Evolutionary conservation across 2,888 invertebrate genomes (phyloP), one percentile per base, ranked within the genome.

Genomic region (Oligia latruncula): DNA sequence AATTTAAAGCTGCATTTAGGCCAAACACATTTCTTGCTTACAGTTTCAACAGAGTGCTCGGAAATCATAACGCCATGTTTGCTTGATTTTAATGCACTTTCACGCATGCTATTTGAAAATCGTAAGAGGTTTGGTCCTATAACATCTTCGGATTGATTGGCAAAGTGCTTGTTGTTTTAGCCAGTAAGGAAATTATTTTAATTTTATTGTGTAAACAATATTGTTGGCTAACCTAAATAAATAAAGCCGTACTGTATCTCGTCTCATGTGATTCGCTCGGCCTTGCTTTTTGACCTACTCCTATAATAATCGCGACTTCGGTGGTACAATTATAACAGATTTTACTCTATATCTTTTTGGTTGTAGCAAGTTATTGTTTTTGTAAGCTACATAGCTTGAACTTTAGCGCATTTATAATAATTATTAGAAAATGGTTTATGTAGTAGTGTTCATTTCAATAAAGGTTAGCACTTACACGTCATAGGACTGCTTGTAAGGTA

Each of bases 181-280:
- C n/a, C 1, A n/a, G 58, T 60, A 60, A n/a, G 58, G 4, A n/a
- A 60, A 11, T 58, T 58, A 11, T n/a, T 58, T 58, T 55, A 55
- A n/a, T 11, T 58, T n/a, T n/a, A 60, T 60, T 1, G 58, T 58
- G 23, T 58, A 58, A 58, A 58, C 23, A 58, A 58, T 58, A 58
- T 58, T 58, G 11, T 58, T 58, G 4, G 23, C 23, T 58, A 58
- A 58, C 9, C 58, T 58, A n/a, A 60, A 60, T 60, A n/a, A n/a
- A n/a, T n/a, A 60, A 60, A 79, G 43, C 72, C 43, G 74, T 64
- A 84, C 74, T 83, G 71, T 83, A 71, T 40, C 70, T 70, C 83
- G 84, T 84, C 87, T 84, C 87, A 77, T 83, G 87, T 71, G 71
- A 35, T 70, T 71, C 40, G 49, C 67, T 75, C 82, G 71, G 75